These are phyloP conservation scores for Leptura quadrifasciata DNA, from an alignment of 2,888 invertebrate species.

Conservation along the genomic window DNA sequence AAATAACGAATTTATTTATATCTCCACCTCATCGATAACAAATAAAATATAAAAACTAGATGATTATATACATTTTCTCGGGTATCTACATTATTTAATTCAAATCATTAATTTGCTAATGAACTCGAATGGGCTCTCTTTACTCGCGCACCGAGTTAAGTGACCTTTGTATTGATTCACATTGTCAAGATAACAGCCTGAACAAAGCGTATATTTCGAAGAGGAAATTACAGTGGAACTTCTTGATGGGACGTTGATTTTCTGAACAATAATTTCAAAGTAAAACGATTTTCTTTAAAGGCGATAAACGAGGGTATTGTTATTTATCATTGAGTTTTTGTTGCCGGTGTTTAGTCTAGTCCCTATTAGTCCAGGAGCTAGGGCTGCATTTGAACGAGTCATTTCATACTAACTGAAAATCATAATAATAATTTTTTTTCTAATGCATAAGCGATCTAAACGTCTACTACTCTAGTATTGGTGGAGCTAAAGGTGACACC, in stretches of 20 bases:
- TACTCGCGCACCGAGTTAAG: too few relatives aligned
- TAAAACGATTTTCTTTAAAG: neutral
- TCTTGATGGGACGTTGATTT: neutral
- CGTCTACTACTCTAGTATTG: too few relatives aligned
- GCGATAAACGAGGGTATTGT: neutral
- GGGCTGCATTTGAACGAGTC: too few relatives aligned
- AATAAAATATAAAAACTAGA: too few relatives aligned
- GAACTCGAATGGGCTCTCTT: neutral
- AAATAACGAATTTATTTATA: too few relatives aligned
- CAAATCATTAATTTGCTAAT: neutral
- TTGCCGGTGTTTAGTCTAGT: neutral
- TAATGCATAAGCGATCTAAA: too few relatives aligned
- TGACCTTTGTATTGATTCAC: neutral
- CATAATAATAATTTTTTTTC: too few relatives aligned
- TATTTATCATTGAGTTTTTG: neutral
- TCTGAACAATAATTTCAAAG: neutral
- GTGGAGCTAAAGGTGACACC: too few relatives aligned
- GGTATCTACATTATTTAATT: neutral
- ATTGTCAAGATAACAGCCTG: neutral
- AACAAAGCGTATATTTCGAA: neutral
- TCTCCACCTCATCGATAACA: too few relatives aligned
- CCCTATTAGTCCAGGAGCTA: too few relatives aligned
- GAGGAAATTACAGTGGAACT: neutral
- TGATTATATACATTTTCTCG: neutral
- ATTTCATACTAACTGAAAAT: too few relatives aligned